A percentile compares a stretch with the other conserved stretches of the same genome.
Evolutionary conservation across 2,113 vertebrate genomes (phyloP).

Genomic region (Microcebus griseorufus): DNA sequence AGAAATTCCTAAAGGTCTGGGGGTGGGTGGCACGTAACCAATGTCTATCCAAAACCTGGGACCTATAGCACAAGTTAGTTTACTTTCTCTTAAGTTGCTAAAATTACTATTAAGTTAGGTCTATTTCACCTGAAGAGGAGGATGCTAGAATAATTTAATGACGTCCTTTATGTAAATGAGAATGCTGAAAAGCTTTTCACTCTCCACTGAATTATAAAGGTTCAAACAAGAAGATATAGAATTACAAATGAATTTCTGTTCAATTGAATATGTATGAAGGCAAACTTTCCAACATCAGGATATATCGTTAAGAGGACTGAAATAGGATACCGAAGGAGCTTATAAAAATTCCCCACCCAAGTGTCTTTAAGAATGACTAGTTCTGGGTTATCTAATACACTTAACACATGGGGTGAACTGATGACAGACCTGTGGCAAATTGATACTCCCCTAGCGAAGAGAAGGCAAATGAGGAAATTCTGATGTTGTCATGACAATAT

Average conservation of each 20-base stretch:
- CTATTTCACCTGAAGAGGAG: conserved; percentile 32
- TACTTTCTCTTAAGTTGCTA: conserved; percentile 3
- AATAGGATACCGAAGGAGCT: not conserved
- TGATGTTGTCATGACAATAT: conserved; percentile 72
- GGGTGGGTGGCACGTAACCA: not conserved
- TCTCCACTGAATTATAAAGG: conserved; percentile 39
- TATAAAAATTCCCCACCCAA: conserved; percentile 28
- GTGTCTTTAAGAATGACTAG: conserved; percentile 53
- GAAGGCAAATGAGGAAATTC: conserved; percentile 70
- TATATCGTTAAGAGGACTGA: not conserved
- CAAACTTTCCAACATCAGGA: conserved; percentile 53
- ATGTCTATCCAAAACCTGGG: not conserved
- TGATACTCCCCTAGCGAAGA: conserved; percentile 66
- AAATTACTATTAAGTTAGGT: conserved; percentile 13
- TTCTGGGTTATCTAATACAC: conserved; percentile 54
- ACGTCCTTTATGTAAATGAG: conserved; percentile 24
- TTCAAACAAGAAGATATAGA: conserved; percentile 46
- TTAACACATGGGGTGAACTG: conserved; percentile 29
- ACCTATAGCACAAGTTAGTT: not conserved
- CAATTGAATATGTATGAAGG: conserved; percentile 29
- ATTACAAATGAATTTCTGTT: conserved; percentile 57
- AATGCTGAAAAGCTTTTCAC: conserved; percentile 50
- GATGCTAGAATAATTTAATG: conserved; percentile 49
- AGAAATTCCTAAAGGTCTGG: not conserved
- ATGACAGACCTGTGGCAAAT: conserved; percentile 70